Evolutionary conservation across 2,113 vertebrate species (phyloP).

Genomic region (Typhlomys cinereus): DNA sequence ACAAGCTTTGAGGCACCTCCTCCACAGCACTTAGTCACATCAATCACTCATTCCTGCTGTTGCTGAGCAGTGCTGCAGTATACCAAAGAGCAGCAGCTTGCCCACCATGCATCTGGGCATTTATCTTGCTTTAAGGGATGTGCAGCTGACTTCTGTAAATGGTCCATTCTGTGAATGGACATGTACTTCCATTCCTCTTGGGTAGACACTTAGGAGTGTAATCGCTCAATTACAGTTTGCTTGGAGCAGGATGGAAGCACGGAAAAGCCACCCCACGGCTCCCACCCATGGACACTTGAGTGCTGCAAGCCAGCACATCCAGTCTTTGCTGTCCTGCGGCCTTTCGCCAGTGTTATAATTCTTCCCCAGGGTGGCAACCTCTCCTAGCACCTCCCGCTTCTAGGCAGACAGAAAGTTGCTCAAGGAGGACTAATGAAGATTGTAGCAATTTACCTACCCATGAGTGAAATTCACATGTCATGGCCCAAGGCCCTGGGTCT

Average conservation of each 20-base stretch:
- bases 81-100: too few species aligned
- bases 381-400: background rate
- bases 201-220: background rate
- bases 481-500: conserved; percentile 62
- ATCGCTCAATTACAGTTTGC: background rate
- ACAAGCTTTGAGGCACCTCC: background rate
- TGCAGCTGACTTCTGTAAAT: background rate
- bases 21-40: too few species aligned
- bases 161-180: background rate
- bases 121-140: background rate
- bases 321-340: background rate
- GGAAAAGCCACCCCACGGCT: background rate
- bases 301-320: background rate
- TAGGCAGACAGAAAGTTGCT: conserved; percentile 59
- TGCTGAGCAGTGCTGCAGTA: background rate
- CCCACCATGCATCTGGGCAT: too few species aligned
- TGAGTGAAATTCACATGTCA: conserved; percentile 61
- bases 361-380: background rate
- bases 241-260: background rate
- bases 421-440: conserved; percentile 77
- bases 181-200: background rate
- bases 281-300: background rate
- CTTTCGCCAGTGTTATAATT: background rate
- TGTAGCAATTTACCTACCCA: conserved; percentile 73
- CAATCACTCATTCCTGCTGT: background rate